Conservation (phyloP, 2,797 vertebrate species). For the Acipenser ruthenus region DNA sequence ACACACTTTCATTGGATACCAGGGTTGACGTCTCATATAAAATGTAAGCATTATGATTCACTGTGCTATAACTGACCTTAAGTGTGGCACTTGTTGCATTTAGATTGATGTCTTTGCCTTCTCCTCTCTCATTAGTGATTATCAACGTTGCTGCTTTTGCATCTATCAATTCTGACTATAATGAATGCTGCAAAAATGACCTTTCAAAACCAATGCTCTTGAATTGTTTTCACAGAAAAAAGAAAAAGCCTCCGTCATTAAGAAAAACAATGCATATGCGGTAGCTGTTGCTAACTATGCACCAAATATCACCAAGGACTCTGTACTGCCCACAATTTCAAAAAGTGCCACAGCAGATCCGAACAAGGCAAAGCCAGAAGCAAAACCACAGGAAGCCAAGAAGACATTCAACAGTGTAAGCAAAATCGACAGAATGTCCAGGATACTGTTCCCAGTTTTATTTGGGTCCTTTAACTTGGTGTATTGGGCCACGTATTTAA, state of each 20-base stretch:
- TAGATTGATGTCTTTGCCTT: neutral
- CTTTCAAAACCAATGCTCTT: conserved; percentile 2
- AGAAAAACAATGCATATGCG: conserved; percentile 91
- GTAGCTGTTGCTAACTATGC: conserved; percentile 90
- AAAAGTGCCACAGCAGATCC: conserved; percentile 75
- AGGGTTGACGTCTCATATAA: neutral
- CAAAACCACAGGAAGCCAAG: conserved; percentile 78
- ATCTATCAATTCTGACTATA: neutral
- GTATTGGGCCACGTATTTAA: conserved; percentile 97
- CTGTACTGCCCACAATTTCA: conserved; percentile 78
- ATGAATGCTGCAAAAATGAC: neutral
- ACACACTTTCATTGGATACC: no score
- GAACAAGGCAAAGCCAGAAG: conserved; percentile 65
- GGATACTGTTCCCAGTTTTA: conserved; percentile 94
- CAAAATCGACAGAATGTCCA: conserved; percentile 97
- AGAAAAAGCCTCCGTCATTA: conserved; percentile 77
- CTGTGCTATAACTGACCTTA: neutral
- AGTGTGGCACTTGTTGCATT: neutral
- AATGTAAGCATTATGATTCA: neutral
- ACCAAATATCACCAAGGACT: conserved; percentile 82
- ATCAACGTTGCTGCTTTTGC: neutral
- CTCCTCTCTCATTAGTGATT: neutral
- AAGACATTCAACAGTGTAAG: conserved; percentile 98
- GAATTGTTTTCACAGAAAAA: conserved; percentile 74
- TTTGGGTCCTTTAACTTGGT: conserved; percentile 94